These are phyloP conservation scores for Philypnodon macrostomus DNA, from an alignment of 2,797 vertebrate species.

Conservation along the genomic window DNA sequence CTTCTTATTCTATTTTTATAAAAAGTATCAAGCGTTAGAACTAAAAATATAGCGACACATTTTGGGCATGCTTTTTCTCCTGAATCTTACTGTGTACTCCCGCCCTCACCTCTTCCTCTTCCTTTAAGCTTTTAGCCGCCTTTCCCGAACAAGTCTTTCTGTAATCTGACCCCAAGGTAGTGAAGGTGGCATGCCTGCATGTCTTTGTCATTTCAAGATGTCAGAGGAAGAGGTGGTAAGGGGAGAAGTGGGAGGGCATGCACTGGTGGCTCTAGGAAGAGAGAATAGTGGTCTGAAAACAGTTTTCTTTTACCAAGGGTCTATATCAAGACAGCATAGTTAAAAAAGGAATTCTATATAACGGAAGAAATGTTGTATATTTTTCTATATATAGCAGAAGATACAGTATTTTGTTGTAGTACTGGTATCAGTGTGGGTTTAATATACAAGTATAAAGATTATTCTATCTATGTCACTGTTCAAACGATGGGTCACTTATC, in stretches of 20 bases:
- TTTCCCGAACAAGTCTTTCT: slow-evolving; percentile 63
- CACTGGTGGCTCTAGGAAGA: slow-evolving; percentile 36
- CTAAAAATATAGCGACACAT: slow-evolving; percentile 55
- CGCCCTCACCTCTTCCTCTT: slow-evolving; percentile 2
- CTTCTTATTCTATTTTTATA: slow-evolving; percentile 57
- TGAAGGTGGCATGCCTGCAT: slow-evolving; percentile 69
- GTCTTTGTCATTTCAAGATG: slow-evolving; percentile 53
- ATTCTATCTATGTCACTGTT: slow-evolving; percentile 37
- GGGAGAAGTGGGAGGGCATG: slow-evolving; percentile 27
- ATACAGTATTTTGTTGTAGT: slow-evolving; percentile 80
- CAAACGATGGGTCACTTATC: slow-evolving; percentile 51
- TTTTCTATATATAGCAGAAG: slow-evolving; percentile 75
- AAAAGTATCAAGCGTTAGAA: slow-evolving; percentile 33
- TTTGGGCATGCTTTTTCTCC: slow-evolving; percentile 47
- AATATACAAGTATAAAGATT: slow-evolving; percentile 59
- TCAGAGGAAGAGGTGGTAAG: slow-evolving; percentile 29
- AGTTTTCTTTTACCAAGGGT: slow-evolving; percentile 64
- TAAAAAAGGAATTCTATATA: slow-evolving; percentile 72
- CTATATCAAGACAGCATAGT: slow-evolving; percentile 64
- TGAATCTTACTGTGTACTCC: slow-evolving; percentile 45
- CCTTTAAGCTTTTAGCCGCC: slow-evolving; percentile 52
- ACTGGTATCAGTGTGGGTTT: slow-evolving; percentile 68
- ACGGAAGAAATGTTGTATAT: slow-evolving; percentile 77
- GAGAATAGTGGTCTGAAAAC: slow-evolving; percentile 40
- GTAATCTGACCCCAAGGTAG: slow-evolving; percentile 55